phyloP scores from a whole-genome alignment of 2,797 vertebrate genomes.

The Allobates femoralis region DNA sequence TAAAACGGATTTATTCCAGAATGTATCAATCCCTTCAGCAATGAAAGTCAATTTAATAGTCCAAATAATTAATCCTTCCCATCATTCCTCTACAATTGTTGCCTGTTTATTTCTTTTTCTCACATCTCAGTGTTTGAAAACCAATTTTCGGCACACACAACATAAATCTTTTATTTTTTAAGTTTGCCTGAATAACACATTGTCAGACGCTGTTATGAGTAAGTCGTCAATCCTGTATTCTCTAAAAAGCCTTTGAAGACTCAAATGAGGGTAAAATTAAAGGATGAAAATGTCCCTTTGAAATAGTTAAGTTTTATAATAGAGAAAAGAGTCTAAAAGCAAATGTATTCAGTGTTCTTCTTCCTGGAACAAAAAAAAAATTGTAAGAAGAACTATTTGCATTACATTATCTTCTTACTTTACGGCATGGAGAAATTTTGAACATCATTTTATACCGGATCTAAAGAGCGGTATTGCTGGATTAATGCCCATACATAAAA shows the following conservation, averaged over 20 bases:
- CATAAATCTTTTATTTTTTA: background rate
- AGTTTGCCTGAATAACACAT: background rate
- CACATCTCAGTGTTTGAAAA: background rate
- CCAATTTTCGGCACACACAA: background rate
- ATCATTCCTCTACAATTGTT: too few relatives aligned
- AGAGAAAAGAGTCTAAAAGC: background rate
- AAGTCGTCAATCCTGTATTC: background rate
- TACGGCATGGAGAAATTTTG: background rate
- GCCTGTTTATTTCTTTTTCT: background rate
- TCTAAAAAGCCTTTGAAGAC: constrained; percentile 38
- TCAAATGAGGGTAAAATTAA: constrained; percentile 31
- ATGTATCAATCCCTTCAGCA: too few relatives aligned
- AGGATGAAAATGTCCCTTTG: constrained; percentile 29
- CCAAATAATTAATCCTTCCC: too few relatives aligned
- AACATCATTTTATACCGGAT: background rate
- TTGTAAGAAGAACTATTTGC: constrained; percentile 19
- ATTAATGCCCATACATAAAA: background rate
- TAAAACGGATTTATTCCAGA: too few relatives aligned
- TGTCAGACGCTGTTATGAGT: background rate
- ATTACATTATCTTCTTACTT: constrained; percentile 2
- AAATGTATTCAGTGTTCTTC: background rate
- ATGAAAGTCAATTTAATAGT: too few relatives aligned
- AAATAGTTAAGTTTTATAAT: constrained; percentile 11
- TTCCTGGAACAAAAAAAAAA: background rate
- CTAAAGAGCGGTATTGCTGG: background rate